A percentile compares a stretch with the other conserved stretches of the same genome.
Evolutionary conservation across 2,888 invertebrate species (phyloP).

Genomic region (Achlya flavicornis): DNA sequence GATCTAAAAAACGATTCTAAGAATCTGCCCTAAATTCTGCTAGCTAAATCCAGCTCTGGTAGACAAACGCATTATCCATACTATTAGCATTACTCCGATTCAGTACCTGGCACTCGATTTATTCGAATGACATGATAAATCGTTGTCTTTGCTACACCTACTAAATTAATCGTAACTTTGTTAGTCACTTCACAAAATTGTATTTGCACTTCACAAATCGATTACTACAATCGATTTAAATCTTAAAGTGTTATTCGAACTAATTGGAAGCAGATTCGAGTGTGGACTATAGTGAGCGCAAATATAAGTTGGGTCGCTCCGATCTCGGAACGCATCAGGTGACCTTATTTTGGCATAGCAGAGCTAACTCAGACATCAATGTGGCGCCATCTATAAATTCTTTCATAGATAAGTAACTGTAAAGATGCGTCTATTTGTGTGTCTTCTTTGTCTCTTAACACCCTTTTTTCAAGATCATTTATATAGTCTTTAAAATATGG

Average conservation of each 20-base stretch:
- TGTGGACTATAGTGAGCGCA: neutral
- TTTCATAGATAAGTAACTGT: neutral
- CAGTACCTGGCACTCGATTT: conserved; percentile 44
- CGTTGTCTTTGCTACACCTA: conserved; percentile 31
- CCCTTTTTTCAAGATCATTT: neutral
- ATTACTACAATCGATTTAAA: neutral
- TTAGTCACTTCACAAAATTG: conserved; percentile 20
- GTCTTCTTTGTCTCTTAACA: neutral
- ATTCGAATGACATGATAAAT: conserved; percentile 35
- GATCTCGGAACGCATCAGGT: conserved; percentile 1
- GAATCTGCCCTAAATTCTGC: neutral
- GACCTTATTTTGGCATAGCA: conserved; percentile 7
- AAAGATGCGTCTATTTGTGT: neutral
- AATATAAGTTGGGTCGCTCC: neutral
- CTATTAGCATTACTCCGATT: conserved; percentile 32
- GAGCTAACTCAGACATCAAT: neutral
- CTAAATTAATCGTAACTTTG: conserved; percentile 51
- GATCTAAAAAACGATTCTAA: too few relatives aligned
- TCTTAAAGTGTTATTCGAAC: neutral
- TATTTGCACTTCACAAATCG: conserved; percentile 1
- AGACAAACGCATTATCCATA: conserved; percentile 23
- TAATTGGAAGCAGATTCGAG: too few relatives aligned
- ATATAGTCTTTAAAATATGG: neutral
- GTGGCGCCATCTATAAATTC: conserved; percentile 7
- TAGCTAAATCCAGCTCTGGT: conserved; percentile 19